phyloP scores from a whole-genome alignment of 2,797 vertebrate genomes.

The Masticophis lateralis region DNA sequence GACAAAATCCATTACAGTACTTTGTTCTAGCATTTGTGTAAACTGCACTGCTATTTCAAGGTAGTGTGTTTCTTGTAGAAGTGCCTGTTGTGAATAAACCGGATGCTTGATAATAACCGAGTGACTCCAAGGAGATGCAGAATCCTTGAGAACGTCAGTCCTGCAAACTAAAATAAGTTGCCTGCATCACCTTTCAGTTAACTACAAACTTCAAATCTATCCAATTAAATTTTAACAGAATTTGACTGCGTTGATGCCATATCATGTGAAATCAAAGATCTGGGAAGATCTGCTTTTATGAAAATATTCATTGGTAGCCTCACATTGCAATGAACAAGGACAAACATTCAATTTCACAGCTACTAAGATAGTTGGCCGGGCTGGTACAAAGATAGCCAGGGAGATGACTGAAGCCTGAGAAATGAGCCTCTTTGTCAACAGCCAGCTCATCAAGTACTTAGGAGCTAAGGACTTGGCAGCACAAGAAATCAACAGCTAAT shows the following conservation, averaged over 20 bases:
- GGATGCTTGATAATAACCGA: background rate
- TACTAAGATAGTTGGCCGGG: background rate
- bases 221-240: background rate
- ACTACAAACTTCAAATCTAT: background rate
- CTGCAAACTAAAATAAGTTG: background rate
- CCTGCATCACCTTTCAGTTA: background rate
- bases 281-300: background rate
- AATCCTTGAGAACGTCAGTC: background rate
- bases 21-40: background rate
- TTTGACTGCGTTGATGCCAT: background rate
- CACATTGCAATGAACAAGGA: background rate
- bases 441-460: background rate
- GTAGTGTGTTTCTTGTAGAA: background rate
- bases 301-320: background rate
- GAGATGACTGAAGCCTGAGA: background rate
- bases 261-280: background rate
- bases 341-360: background rate
- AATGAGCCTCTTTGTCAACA: background rate
- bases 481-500: background rate
- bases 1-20: constrained; percentile 1
- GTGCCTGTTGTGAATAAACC: background rate
- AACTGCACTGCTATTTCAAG: background rate
- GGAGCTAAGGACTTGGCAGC: background rate
- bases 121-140: background rate
- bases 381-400: background rate